Evolutionary conservation across 2,113 vertebrate genomes (phyloP).

Genomic region (Emberiza fucata): DNA sequence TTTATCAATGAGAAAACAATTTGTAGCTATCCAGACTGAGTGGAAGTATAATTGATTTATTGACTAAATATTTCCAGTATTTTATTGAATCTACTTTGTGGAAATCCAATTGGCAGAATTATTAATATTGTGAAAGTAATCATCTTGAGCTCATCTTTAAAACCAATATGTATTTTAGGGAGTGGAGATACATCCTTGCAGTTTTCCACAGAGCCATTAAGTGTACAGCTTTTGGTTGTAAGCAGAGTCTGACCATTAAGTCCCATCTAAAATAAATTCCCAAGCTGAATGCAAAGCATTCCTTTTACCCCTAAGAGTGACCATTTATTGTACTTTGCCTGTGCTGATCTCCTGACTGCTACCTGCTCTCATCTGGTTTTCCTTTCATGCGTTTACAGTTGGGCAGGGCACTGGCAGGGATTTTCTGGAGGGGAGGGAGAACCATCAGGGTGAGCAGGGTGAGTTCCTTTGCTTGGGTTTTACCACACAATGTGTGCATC

Average conservation of each 20-base stretch:
- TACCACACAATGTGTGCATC: not conserved
- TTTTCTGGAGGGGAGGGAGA: not conserved
- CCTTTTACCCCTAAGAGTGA: not conserved
- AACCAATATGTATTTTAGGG: not conserved
- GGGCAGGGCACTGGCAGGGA: not conserved
- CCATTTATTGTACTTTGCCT: not conserved
- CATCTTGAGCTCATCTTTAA: constrained; percentile 27
- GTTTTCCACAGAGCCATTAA: constrained; percentile 18
- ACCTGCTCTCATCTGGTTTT: not conserved
- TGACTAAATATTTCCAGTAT: constrained; percentile 19
- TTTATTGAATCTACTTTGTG: constrained; percentile 11
- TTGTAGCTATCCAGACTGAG: not conserved
- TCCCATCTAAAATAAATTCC: constrained; percentile 1
- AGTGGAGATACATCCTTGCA: not conserved
- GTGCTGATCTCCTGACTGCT: not conserved
- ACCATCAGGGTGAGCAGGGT: not conserved
- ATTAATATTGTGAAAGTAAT: constrained; percentile 37
- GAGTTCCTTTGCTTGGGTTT: constrained; percentile 3
- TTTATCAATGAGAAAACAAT: constrained; percentile 33
- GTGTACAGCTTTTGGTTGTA: not conserved
- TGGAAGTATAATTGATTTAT: constrained; percentile 28
- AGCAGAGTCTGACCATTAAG: constrained; percentile 5
- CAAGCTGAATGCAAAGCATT: not conserved
- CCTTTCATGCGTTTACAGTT: not conserved
- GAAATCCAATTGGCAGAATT: constrained; percentile 42